Conservation (phyloP, 2,888 invertebrate species). For the Cyaniris semiargus region DNA sequence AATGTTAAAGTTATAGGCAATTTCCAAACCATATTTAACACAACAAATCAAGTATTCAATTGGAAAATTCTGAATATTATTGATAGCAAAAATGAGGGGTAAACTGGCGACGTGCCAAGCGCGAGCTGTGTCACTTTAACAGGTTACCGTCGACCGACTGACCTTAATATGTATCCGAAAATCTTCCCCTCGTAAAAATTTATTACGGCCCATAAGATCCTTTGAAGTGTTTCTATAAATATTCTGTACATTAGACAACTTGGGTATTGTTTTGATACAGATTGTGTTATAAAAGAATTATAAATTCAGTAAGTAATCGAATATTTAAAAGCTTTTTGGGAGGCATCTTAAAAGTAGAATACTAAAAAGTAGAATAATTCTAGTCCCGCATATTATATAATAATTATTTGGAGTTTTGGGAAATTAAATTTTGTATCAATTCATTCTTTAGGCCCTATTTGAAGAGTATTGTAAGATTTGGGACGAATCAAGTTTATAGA, state of each 20-base stretch:
- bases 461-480: too few relatives aligned
- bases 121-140: slow-evolving; percentile 56
- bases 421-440: too few relatives aligned
- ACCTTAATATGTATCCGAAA: slow-evolving; percentile 61
- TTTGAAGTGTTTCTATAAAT: slow-evolving; percentile 61
- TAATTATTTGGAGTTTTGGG: too few relatives aligned
- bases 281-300: neutral
- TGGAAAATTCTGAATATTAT: slow-evolving; percentile 42
- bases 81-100: slow-evolving; percentile 34
- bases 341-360: too few relatives aligned
- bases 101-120: slow-evolving; percentile 60
- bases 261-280: slow-evolving; percentile 22
- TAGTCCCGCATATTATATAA: too few relatives aligned
- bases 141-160: slow-evolving; percentile 69
- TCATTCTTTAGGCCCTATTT: too few relatives aligned
- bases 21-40: neutral
- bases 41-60: slow-evolving; percentile 1
- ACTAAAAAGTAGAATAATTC: too few relatives aligned
- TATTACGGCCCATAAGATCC: slow-evolving; percentile 61
- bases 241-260: slow-evolving; percentile 36
- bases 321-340: too few relatives aligned
- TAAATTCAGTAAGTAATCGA: too few relatives aligned
- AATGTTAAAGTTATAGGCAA: neutral
- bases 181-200: slow-evolving; percentile 66
- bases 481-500: too few relatives aligned